These are phyloP conservation scores for Brachylomia viminalis DNA, from an alignment of 2,888 invertebrate genomes.

Conservation along the genomic window DNA sequence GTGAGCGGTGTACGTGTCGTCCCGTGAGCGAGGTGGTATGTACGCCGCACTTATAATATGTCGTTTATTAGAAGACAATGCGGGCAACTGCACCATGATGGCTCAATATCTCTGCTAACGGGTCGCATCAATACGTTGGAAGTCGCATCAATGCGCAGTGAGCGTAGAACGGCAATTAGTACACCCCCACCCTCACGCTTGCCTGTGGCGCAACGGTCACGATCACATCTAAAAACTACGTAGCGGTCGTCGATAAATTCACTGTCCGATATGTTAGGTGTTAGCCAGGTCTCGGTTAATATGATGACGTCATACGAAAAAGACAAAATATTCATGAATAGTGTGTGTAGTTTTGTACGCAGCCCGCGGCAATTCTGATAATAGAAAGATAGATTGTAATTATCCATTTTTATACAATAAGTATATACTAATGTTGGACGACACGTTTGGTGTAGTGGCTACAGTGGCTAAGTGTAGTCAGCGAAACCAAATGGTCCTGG, in stretches of 20 bases:
- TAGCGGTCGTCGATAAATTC: background rate
- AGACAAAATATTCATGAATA: background rate
- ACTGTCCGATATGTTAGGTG: background rate
- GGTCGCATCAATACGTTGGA: background rate
- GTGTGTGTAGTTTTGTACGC: background rate
- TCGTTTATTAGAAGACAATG: too few species aligned
- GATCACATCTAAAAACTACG: background rate
- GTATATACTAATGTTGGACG: too few species aligned
- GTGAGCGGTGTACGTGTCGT: too few species aligned
- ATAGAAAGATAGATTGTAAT: too few species aligned
- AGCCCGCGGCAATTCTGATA: too few species aligned
- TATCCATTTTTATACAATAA: too few species aligned
- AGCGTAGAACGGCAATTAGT: background rate
- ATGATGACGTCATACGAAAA: slow-evolving; percentile 2
- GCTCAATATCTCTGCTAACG: background rate
- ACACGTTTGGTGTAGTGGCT: too few species aligned
- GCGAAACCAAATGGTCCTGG: too few species aligned
- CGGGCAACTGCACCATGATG: too few species aligned
- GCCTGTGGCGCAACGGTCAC: background rate
- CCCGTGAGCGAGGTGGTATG: too few species aligned
- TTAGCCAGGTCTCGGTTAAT: background rate
- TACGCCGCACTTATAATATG: too few species aligned
- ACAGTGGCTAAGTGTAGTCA: too few species aligned
- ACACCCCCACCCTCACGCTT: background rate
- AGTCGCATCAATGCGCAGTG: background rate